Evolutionary conservation across 2,797 vertebrate genomes (phyloP).

Genomic region (Ptychadena robeensis): DNA sequence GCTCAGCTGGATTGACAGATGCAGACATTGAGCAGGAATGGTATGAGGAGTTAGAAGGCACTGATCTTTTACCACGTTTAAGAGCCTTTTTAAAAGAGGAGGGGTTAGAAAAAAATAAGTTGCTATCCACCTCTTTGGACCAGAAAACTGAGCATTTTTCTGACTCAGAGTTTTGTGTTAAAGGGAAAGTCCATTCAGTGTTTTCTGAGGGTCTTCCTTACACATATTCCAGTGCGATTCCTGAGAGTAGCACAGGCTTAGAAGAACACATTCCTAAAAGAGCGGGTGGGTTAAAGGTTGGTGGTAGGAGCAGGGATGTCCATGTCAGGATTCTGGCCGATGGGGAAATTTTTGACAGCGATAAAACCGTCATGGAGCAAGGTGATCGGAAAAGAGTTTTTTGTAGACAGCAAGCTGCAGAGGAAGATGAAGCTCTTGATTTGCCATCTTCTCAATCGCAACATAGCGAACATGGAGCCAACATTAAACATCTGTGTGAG

Average conservation of each 20-base stretch:
- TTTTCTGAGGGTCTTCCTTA: constrained; percentile 73
- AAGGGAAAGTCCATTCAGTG: constrained; percentile 47
- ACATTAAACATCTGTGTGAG: constrained; percentile 76
- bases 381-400: constrained; percentile 73
- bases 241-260: constrained; percentile 70
- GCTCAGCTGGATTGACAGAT: constrained; percentile 82
- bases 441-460: constrained; percentile 23
- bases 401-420: constrained; percentile 78
- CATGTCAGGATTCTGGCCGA: constrained; percentile 52
- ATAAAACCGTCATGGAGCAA: constrained; percentile 68
- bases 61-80: constrained; percentile 91
- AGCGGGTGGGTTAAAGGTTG: constrained; percentile 31
- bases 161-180: background rate
- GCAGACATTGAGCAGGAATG: constrained; percentile 80
- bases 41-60: constrained; percentile 84
- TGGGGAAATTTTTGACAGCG: constrained; percentile 59
- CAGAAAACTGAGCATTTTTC: constrained; percentile 9
- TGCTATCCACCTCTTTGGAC: background rate
- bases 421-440: constrained; percentile 75
- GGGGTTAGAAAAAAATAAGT: background rate
- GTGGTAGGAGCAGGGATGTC: constrained; percentile 37
- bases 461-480: constrained; percentile 46
- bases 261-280: constrained; percentile 2
- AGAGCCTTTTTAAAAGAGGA: constrained; percentile 87
- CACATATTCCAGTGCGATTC: constrained; percentile 74